Evolutionary conservation across 23 tunicate genomes (phyloP).

Genomic region (Trididemnum nubilum): DNA sequence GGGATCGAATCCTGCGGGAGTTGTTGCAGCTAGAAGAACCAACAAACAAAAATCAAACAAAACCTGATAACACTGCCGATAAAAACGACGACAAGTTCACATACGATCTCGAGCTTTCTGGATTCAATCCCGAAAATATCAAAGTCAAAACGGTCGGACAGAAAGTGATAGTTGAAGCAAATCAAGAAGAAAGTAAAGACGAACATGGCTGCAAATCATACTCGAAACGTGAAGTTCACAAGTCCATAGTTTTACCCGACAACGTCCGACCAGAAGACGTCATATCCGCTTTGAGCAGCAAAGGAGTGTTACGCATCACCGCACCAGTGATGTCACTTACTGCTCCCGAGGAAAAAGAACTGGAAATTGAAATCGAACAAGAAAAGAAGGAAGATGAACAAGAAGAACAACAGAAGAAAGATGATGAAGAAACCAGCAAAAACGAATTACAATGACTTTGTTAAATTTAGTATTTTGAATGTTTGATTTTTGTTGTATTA

Average conservation of each 20-base stretch:
- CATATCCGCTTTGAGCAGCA: slow-evolving; percentile 13
- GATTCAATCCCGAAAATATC: slow-evolving; percentile 32
- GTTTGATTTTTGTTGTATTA: no score
- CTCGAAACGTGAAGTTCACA: slow-evolving; percentile 19
- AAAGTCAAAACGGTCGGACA: slow-evolving; percentile 34
- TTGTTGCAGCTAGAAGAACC: background rate
- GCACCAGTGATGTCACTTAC: slow-evolving; percentile 43
- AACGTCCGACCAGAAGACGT: slow-evolving; percentile 29
- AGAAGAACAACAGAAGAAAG: background rate
- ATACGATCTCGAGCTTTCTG: background rate
- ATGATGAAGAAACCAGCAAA: background rate
- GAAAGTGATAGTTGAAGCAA: slow-evolving; percentile 27
- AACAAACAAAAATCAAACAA: no score
- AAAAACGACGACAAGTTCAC: background rate
- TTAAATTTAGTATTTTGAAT: no score
- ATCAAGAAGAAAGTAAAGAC: slow-evolving; percentile 3
- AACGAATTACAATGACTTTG: background rate
- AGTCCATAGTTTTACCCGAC: slow-evolving; percentile 31
- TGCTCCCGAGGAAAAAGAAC: slow-evolving; percentile 23
- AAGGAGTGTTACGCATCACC: slow-evolving; percentile 26
- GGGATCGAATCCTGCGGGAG: background rate
- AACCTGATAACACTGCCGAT: background rate
- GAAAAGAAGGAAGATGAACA: slow-evolving; percentile 6
- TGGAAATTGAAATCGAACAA: slow-evolving; percentile 1
- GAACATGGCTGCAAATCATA: slow-evolving; percentile 18